Base-by-base conservation (phyloP, 1,140 invertebrate species). In the Leucophenga varia region DNA sequence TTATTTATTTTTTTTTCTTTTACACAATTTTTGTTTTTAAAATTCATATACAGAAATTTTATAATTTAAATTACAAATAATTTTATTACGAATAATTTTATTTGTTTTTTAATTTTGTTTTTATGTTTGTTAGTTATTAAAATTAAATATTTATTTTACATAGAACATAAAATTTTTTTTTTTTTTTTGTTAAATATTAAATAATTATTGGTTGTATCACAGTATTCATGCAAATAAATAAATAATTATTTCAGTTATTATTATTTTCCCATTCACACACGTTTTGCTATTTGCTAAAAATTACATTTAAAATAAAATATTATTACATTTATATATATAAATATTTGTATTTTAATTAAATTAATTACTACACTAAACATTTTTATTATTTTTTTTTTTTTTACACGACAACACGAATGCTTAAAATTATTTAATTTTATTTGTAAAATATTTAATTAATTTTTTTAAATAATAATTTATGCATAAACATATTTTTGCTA, bases 181-280 rank as follows among this genome's bases (percentile, higher is more conserved):
- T 37, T 31, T 40, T 46, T 49, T 25, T 14, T 38, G 32, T 51
- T 34, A 25, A 31, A 6, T 21, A 17, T 19, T 19, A 51, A 69
- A 70, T 70, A 58, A 70, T 69, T 70, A 69, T 68, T 69, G 61
- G 61, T 70, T 14, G 28, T 69, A 69, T 69, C 64, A 69, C 64
- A 69, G 64, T 69, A 70, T 70, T 70, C 50, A 69, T 58, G 60
- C 61, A 60, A 53, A 55, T 56, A 69, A 69, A 36, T 36, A 17
- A 8, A 36, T 14, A 17, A n/a, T n/a, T n/a, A n/a, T n/a, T n/a
- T n/a, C n/a, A n/a, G n/a, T n/a, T n/a, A n/a, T n/a, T n/a, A n/a
- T n/a, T n/a, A n/a, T n/a, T n/a, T n/a, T n/a, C n/a, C n/a, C n/a
- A n/a, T n/a, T n/a, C n/a, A n/a, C n/a, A n/a, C n/a, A n/a, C n/a